A percentile compares a stretch with the other conserved stretches of the same genome.
phyloP scores from a whole-genome alignment of 2,113 vertebrate genomes.

The Clarias macrocephalus region DNA sequence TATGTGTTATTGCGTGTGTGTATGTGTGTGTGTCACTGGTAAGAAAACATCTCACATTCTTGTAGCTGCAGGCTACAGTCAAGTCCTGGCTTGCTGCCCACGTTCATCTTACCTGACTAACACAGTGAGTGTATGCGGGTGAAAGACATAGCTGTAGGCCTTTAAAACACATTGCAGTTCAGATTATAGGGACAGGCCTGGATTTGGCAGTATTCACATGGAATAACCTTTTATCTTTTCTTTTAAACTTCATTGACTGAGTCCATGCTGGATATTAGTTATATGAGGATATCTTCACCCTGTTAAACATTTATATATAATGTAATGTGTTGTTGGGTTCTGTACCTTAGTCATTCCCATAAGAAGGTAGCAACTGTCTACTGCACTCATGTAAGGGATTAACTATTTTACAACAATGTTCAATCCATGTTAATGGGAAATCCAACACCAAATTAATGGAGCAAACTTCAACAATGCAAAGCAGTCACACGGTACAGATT shows the following conservation, averaged over 20 bases:
- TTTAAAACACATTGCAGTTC: constrained; percentile 12
- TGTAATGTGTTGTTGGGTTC: not conserved
- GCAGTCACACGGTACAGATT: not conserved
- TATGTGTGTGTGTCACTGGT: not conserved
- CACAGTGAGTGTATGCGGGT: constrained; percentile 23
- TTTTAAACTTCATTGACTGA: not conserved
- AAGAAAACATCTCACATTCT: constrained; percentile 50
- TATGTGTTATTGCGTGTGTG: not conserved
- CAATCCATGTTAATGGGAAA: not conserved
- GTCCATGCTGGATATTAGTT: not conserved
- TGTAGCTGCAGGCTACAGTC: constrained; percentile 62
- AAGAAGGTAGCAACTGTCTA: not conserved
- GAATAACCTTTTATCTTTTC: not conserved
- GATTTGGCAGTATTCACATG: not conserved
- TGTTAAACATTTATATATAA: not conserved
- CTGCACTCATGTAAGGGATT: not conserved
- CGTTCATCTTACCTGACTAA: constrained; percentile 26
- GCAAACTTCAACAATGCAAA: not conserved
- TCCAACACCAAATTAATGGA: not conserved
- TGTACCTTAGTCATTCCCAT: not conserved
- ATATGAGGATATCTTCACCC: not conserved
- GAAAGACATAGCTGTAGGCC: constrained; percentile 8
- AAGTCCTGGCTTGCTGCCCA: constrained; percentile 55
- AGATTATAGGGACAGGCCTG: not conserved
- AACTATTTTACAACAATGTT: not conserved